These are phyloP conservation scores for Tretioscincus oriximinensis DNA, from an alignment of 2,113 vertebrate genomes.

Conservation along the genomic window DNA sequence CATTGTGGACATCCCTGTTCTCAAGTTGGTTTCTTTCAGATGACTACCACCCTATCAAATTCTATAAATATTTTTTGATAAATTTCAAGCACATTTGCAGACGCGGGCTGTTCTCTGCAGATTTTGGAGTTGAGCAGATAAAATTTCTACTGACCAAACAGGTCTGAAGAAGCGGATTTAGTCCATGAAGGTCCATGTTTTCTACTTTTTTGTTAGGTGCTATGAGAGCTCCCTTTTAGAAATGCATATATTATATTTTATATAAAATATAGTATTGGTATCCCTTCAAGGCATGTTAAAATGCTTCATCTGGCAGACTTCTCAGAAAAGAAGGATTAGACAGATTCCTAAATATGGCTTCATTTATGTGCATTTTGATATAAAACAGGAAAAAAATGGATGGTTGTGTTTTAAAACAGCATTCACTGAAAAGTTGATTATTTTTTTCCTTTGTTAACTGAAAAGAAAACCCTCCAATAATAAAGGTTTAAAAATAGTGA, in stretches of 20 bases:
- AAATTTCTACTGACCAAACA: neutral
- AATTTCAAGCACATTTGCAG: neutral
- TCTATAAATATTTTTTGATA: neutral
- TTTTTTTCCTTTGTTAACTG: neutral
- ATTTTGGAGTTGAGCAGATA: neutral
- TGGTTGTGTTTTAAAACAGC: neutral
- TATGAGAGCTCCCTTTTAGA: no score
- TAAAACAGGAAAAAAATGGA: neutral
- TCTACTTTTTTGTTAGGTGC: no score
- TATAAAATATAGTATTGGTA: no score
- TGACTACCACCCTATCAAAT: neutral
- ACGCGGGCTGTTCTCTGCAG: neutral
- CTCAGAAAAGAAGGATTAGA: no score
- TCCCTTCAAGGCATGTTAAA: neutral
- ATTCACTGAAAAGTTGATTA: neutral
- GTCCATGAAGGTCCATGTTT: no score
- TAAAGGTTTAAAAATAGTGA: neutral
- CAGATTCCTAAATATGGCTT: neutral
- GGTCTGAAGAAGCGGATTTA: neutral
- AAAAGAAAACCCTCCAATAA: slow-evolving; percentile 1
- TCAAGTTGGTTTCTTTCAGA: neutral
- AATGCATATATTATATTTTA: no score
- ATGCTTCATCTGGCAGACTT: slow-evolving; percentile 1
- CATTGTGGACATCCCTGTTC: slow-evolving; percentile 22
- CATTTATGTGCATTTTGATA: neutral